A percentile compares a stretch with the other conserved stretches of the same genome.
phyloP scores from a whole-genome alignment of 2,113 vertebrate species.

The Choloepus hoffmanni region DNA sequence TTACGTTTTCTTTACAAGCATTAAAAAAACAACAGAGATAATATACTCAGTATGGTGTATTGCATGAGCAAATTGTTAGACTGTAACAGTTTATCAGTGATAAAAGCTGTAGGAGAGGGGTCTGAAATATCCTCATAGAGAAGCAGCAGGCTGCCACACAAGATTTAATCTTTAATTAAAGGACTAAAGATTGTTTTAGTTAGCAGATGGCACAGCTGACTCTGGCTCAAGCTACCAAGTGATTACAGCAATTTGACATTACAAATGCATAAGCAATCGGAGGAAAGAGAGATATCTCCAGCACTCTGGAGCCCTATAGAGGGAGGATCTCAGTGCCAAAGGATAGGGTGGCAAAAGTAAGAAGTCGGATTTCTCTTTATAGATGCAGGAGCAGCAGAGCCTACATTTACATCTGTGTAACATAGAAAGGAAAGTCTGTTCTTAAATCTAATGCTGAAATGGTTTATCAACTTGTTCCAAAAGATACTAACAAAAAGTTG shows the following conservation, averaged over 20 bases:
- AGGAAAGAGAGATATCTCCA: not conserved
- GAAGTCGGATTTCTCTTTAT: not conserved
- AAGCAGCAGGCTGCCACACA: not conserved
- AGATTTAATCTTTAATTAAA: not conserved
- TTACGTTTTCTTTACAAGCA: not conserved
- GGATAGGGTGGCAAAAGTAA: not conserved
- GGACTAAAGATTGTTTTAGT: not conserved
- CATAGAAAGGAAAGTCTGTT: not conserved
- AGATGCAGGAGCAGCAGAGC: not conserved
- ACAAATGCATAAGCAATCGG: not conserved
- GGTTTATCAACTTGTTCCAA: not conserved
- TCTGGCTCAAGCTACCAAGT: not conserved
- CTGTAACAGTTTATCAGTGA: not conserved
- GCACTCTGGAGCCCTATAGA: not conserved
- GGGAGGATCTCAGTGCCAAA: not conserved
- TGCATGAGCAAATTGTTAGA: not conserved
- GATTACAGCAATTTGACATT: not conserved
- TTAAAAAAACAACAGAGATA: not conserved
- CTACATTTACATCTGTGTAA: not conserved
- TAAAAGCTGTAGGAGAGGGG: not conserved
- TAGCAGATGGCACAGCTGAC: not conserved
- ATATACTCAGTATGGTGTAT: not conserved
- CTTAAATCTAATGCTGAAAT: not conserved
- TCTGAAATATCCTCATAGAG: not conserved
- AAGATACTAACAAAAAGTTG: not conserved